Conservation (phyloP, 2,113 vertebrate genomes). For the Triplophysa dalaica region DNA sequence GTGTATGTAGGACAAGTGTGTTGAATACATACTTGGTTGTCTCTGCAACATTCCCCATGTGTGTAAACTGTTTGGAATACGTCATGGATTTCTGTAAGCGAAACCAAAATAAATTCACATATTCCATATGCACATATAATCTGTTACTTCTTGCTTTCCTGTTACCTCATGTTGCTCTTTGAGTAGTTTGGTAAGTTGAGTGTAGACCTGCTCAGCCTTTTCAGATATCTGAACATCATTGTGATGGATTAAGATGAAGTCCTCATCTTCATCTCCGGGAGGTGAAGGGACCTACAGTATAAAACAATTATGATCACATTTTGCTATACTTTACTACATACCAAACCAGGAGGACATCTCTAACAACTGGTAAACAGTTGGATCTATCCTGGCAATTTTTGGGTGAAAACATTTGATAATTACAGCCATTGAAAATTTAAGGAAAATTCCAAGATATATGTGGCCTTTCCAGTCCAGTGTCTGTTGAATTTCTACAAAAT, state of each 20-base stretch:
- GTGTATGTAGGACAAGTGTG: not conserved
- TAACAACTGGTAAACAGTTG: not conserved
- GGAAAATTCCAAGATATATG: too few relatives aligned
- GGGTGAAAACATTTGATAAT: too few relatives aligned
- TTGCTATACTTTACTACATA: not conserved
- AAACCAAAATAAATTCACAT: constrained; percentile 8
- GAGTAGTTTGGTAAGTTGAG: constrained; percentile 84
- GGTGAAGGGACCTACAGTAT: constrained; percentile 84
- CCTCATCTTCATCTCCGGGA: constrained; percentile 87
- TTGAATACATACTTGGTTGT: constrained; percentile 83
- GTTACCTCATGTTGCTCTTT: constrained; percentile 87
- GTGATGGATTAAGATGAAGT: constrained; percentile 92
- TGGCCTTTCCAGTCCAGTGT: too few relatives aligned
- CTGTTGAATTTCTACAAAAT: too few relatives aligned
- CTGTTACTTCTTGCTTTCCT: not conserved
- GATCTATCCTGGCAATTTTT: not conserved
- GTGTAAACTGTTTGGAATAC: constrained; percentile 92
- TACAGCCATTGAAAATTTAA: too few relatives aligned
- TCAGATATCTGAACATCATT: constrained; percentile 85
- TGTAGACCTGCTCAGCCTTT: constrained; percentile 86
- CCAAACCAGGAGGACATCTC: too few relatives aligned
- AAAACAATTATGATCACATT: not conserved
- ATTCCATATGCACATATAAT: not conserved
- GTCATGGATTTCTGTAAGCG: constrained; percentile 86
- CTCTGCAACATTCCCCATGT: constrained; percentile 88